Base-by-base conservation (phyloP, 2,113 vertebrate genomes). In the Alethe castanea region DNA sequence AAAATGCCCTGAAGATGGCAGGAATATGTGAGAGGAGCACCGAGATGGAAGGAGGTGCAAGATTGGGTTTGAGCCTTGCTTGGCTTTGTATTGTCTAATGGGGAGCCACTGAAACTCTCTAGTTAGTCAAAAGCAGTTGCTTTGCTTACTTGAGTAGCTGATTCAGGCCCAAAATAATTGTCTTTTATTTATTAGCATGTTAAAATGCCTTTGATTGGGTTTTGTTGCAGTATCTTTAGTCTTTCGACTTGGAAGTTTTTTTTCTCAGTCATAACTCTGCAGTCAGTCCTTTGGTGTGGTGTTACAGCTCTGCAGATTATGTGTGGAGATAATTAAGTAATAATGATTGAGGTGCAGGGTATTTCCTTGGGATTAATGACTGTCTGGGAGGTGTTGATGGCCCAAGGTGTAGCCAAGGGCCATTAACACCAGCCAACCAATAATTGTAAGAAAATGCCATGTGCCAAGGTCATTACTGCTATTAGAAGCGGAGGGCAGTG, bases 321-420 rank as follows among this genome's bases (percentile, higher is more conserved):
- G 52, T 56, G 69, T 91, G 65, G n/a, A 90, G 76, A 86, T 95
- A 97, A 95, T 96, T 96, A 95, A 88, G 87, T 82, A 78, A 78
- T 95, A 92, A 95, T 33, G 76, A 88, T 97, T 93, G 94, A 96
- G 94, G 84, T 94, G 45, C 81, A 86, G 81, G 80, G 92, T 92
- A 91, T 97, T 97, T 98, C 93, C 89, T 96, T 91, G 92, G 96
- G 89, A 96, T 98, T 98, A 98, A 97, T 98, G 97, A 97, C 96
- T 97, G 87, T 83, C 94, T 97, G 97, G 97, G 97, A 88, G 97
- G 97, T 97, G 94, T 94, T 97, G 97, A 98, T 98, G 97, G 96
- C 86, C 91, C 94, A 95, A 96, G 90, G 79, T 97, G 93, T 97
- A 97, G 96, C 96, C 73, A 95, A 96, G 96, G 94, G 73, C 93